Conservation (phyloP, 2,113 vertebrate genomes). For the Panthera uncia region DNA sequence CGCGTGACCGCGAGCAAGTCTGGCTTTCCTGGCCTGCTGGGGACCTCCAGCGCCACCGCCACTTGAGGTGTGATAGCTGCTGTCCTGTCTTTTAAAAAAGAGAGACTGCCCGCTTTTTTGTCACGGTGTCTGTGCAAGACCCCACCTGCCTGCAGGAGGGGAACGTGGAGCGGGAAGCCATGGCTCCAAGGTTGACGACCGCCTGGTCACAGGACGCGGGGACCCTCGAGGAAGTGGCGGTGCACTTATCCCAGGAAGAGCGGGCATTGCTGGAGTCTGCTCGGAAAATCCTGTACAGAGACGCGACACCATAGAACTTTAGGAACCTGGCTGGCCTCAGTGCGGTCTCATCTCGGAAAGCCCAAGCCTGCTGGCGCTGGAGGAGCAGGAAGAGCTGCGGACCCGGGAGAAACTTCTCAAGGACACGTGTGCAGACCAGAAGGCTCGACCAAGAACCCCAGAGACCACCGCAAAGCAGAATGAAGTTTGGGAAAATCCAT, state of each 20-base stretch:
- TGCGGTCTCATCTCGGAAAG: background rate
- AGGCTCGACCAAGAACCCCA: background rate
- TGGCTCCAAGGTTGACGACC: background rate
- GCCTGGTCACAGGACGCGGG: background rate
- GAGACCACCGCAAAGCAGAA: background rate
- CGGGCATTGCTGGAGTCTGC: background rate
- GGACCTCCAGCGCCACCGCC: background rate
- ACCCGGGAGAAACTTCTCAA: background rate
- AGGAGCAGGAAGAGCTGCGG: background rate
- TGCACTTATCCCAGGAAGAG: background rate
- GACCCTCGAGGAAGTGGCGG: background rate
- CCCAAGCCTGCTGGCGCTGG: background rate
- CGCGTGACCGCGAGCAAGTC: accelerated
- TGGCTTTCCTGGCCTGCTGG: background rate
- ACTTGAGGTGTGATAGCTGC: background rate
- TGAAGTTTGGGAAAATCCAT: background rate
- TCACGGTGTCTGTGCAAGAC: background rate
- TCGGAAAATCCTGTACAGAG: background rate
- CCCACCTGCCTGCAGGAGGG: background rate
- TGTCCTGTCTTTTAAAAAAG: background rate
- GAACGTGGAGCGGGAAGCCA: background rate
- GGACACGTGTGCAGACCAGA: background rate
- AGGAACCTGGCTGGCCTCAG: background rate
- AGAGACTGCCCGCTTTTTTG: background rate
- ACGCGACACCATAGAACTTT: background rate